Evolutionary conservation across 1,140 invertebrate species (phyloP), one percentile per base, ranked within the genome.

Genomic region (Drosophila takahashii): DNA sequence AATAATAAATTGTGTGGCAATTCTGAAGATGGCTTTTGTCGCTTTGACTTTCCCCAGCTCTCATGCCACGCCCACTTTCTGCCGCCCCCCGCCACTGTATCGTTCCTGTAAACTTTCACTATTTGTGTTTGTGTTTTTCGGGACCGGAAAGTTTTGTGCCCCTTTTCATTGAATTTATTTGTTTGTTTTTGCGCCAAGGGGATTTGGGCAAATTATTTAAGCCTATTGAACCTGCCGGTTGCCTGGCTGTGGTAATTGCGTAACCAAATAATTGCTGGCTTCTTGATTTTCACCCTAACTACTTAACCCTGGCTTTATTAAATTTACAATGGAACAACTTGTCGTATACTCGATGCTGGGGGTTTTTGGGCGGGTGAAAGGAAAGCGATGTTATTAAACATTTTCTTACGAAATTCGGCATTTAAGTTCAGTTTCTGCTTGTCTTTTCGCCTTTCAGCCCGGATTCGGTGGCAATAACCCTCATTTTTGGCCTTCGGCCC

Each of bases 111-210:
- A 84, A 73, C 72, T 87, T 89, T 79, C 73, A 58, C 71, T 80
- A 81, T 86, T 86, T 87, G 76, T 79, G 51, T 80, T 73, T 79
- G 53, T 67, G 57, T 81, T 78, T 64, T 67, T 29, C 36, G 53
- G 15, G 41, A 39, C 48, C 54, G 37, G 60, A 87, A 87, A 79
- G 77, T 89, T 83, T 60, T 80, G 45, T 69, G 67, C 69, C 65
- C 80, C 73, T 69, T 80, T 84, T 84, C 64, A 64, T 89, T 67
- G 72, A 87, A 87, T 87, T 89, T 90, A 89, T 89, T 89, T 89
- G 84, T 84, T 89, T 89, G 69, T 80, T 89, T 89, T 76, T 58
- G 76, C 51, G 72, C 41, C 44, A 13, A 48, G 71, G 74, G 53
- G 72, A 85, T 79, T 51, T 52, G 34, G 37, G 53, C 52, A 79